These are phyloP conservation scores for Pycnomerus fuliginosus DNA, from an alignment of 2,888 invertebrate genomes.

Conservation along the genomic window DNA sequence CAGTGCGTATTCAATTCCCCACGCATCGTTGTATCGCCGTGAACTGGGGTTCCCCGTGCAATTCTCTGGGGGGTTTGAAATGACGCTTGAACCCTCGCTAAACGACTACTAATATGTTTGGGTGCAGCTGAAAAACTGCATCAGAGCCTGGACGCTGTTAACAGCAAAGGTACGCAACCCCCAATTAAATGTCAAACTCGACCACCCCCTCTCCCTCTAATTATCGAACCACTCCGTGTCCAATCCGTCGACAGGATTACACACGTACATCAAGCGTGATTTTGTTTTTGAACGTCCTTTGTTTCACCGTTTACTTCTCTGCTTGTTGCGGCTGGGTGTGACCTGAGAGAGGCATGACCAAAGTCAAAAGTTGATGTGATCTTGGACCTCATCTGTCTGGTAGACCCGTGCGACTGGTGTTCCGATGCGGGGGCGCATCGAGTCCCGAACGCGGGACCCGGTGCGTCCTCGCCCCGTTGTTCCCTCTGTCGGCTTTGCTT, in stretches of 20 bases:
- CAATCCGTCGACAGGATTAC: slow-evolving; percentile 3
- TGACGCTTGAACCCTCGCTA: too few species aligned
- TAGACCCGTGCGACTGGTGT: slow-evolving; percentile 52
- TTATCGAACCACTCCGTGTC: slow-evolving; percentile 14
- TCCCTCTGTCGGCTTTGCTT: slow-evolving; percentile 15
- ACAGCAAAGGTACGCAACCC: slow-evolving; percentile 61
- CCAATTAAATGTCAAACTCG: slow-evolving; percentile 4
- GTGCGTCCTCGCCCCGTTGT: background rate
- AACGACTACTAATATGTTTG: slow-evolving; percentile 51
- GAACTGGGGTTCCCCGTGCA: too few species aligned
- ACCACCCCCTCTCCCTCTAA: slow-evolving; percentile 1
- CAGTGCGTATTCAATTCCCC: too few species aligned
- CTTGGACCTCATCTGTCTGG: slow-evolving; percentile 52
- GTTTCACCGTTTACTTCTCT: slow-evolving; percentile 26
- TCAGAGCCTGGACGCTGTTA: slow-evolving; percentile 67
- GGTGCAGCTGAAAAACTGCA: slow-evolving; percentile 61
- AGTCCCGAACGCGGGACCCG: background rate
- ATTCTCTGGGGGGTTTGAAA: too few species aligned
- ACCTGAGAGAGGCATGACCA: slow-evolving; percentile 48
- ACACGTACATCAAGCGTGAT: slow-evolving; percentile 45
- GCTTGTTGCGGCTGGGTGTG: slow-evolving; percentile 30
- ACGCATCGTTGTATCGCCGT: too few species aligned
- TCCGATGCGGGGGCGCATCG: slow-evolving; percentile 26
- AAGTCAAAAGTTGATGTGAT: slow-evolving; percentile 46
- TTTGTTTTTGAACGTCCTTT: slow-evolving; percentile 37